Evolutionary conservation across 1,140 invertebrate genomes (phyloP).

Genomic region (Coenobita brevimanus): DNA sequence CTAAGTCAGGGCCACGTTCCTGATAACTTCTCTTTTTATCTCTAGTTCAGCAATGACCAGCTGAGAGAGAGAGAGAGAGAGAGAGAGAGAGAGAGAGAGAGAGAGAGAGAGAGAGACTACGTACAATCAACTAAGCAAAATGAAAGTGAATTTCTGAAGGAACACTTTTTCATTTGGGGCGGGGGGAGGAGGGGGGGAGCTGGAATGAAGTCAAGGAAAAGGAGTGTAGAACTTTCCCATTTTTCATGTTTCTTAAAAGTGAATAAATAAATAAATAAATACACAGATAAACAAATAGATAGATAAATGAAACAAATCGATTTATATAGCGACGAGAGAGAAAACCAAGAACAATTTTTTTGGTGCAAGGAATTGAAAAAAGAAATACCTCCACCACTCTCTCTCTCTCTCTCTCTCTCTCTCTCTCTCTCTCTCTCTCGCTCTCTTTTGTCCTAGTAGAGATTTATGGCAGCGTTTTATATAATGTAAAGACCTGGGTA

Average conservation of each 20-base stretch:
- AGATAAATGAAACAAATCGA: too few species aligned
- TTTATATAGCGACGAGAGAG: too few species aligned
- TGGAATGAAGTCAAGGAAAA: neutral
- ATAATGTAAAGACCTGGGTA: too few species aligned
- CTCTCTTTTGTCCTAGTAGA: neutral
- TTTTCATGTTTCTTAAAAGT: neutral
- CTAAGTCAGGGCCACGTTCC: too few species aligned
- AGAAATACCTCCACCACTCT: neutral
- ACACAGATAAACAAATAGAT: too few species aligned
- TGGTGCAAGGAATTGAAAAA: neutral
- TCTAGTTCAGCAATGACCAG: too few species aligned
- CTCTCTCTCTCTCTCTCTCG: neutral
- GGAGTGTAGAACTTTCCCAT: neutral
- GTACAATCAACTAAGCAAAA: neutral
- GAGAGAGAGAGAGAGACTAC: neutral
- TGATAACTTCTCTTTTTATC: too few species aligned
- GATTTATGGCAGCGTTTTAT: neutral
- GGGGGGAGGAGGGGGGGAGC: neutral
- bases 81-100: neutral
- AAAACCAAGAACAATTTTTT: neutral
- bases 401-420: neutral
- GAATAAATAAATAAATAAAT: neutral
- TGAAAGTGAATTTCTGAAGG: too few species aligned
- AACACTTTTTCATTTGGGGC: neutral
- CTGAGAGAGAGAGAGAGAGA: too few species aligned